Evolutionary conservation across 2,113 vertebrate genomes (phyloP).

Genomic region (Narcine bancroftii): DNA sequence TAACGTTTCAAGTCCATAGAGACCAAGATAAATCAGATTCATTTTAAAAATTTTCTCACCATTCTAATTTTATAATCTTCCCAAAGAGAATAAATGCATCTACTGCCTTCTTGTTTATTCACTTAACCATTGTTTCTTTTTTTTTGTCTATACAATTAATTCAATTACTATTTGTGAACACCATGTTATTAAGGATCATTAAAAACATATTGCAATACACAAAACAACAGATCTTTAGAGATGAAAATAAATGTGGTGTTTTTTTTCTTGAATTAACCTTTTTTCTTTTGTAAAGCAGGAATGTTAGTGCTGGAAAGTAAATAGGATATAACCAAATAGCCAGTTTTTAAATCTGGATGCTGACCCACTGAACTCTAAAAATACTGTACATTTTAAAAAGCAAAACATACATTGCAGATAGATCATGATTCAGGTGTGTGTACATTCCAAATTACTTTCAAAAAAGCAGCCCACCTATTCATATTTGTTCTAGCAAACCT

Average conservation of each 20-base stretch:
- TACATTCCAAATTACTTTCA: neutral
- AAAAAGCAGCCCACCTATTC: neutral
- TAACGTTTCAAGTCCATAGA: no score
- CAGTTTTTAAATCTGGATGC: neutral
- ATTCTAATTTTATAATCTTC: no score
- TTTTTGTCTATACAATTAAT: no score
- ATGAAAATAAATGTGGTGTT: neutral
- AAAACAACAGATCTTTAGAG: conserved; percentile 15
- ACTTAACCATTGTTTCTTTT: no score
- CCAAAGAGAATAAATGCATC: no score
- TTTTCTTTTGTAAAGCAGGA: neutral
- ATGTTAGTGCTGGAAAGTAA: neutral
- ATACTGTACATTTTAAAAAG: neutral
- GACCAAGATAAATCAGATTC: no score
- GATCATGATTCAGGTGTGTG: neutral
- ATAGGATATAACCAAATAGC: neutral
- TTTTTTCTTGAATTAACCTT: neutral
- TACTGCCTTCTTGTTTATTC: no score
- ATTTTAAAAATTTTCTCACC: no score
- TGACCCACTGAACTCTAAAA: neutral
- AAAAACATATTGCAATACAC: neutral
- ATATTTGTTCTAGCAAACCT: neutral
- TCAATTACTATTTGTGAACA: neutral
- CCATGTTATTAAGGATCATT: neutral
- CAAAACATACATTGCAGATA: neutral